Base-by-base conservation (phyloP, 64 coral and sea anemone genomes). In the Stichodactyla helianthus region DNA sequence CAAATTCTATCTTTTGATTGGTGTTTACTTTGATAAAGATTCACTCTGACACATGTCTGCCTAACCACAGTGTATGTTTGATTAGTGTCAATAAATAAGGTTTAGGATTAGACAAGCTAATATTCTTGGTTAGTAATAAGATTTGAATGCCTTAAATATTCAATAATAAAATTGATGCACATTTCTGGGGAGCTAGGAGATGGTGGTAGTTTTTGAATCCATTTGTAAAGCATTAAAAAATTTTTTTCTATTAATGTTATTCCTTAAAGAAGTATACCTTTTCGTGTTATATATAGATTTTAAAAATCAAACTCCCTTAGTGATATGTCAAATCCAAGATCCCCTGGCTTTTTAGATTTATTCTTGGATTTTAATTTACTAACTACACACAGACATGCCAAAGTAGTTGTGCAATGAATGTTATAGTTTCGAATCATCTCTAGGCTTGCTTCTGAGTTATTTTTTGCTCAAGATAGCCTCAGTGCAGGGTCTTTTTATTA, bases 1-100 rank as follows among this genome's bases (percentile, higher is more conserved):
- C 4, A 5, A 28, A 27, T 53, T n/a, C 78, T 81, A n/a, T 2
- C n/a, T 53, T 81, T 81, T 52, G 51, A 53, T 81, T 81, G 25
- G 52, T 81, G 22, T 81, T 81, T 81, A 22, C 52, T 54, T 81
- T 81, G 26, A 54, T n/a, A 81, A 51, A 54, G 78, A 81, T 81
- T 53, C 50, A 52, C n/a, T 81, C 17, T 81, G 78, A 81, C 78
- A 81, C 26, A 52, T 53, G 78, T 81, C 52, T 81, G 78, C 13
- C 77, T 50, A 54, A 54, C 52, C 6, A 19, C 17, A 54, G 7
- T 16, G 0, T 81, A 81, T 31, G 23, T 52, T 52, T 12, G 4
- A 15, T 25, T 20, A 81, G 52, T 54, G 35, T 81, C 14, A 54
- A 80, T 80, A 80, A 80, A 52, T 52, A 22, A 14, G 78, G 52